A percentile compares a stretch with the other conserved stretches of the same genome.
Evolutionary conservation across 1,140 invertebrate genomes (phyloP).

Genomic region (Paralvinella palmiformis): DNA sequence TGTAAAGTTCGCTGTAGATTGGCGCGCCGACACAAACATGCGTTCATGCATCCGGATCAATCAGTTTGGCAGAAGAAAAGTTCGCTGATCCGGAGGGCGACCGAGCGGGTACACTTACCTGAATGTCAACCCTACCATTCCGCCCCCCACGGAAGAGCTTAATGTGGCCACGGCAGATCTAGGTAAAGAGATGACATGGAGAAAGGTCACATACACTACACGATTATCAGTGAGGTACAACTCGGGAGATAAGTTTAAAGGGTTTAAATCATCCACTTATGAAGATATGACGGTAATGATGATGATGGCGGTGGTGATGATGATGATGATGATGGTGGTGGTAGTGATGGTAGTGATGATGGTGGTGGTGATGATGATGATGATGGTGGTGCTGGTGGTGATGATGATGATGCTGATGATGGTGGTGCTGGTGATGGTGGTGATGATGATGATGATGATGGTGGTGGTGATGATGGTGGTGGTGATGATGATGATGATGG

Average conservation of each 20-base stretch:
- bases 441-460: not conserved
- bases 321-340: not conserved
- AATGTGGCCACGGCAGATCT: constrained; percentile 40
- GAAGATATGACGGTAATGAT: not conserved
- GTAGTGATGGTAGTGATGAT: not conserved
- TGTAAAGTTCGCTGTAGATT: too few species aligned
- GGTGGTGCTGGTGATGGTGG: not conserved
- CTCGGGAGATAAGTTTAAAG: too few species aligned
- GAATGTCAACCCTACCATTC: constrained; percentile 33
- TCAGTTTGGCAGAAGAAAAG: too few species aligned
- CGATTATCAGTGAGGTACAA: too few species aligned
- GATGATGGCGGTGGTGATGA: not conserved
- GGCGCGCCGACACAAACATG: too few species aligned
- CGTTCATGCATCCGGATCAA: too few species aligned
- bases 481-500: not conserved
- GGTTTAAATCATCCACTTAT: too few species aligned
- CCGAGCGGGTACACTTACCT: too few species aligned
- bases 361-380: not conserved
- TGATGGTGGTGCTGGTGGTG: not conserved
- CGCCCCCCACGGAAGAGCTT: constrained; percentile 36
- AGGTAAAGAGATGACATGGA: constrained; percentile 2
- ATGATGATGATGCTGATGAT: constrained; percentile 1
- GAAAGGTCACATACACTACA: too few species aligned
- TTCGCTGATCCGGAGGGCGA: too few species aligned
- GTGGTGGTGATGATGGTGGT: not conserved